Conservation (phyloP, 2,888 invertebrate species). For the Vanessa cardui region DNA sequence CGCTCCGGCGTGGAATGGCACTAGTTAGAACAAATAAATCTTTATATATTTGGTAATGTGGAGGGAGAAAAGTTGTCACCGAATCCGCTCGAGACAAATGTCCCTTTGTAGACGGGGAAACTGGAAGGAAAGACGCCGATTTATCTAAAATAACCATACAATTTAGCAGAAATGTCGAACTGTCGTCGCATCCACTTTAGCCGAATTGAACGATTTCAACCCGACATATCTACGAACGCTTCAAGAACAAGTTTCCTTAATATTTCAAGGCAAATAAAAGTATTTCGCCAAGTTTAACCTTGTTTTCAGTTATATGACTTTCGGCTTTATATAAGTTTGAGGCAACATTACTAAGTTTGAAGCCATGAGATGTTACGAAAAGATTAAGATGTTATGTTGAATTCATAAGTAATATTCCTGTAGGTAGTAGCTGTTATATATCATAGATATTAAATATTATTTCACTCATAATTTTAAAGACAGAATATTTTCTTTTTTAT, state of each 20-base stretch:
- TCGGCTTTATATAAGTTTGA: slow-evolving; percentile 57
- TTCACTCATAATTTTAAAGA: background rate
- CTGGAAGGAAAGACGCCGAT: slow-evolving; percentile 71
- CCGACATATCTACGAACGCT: slow-evolving; percentile 76
- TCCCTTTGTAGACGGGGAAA: slow-evolving; percentile 73
- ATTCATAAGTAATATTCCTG: background rate
- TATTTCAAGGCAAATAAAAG: slow-evolving; percentile 67
- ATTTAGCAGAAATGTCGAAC: slow-evolving; percentile 75
- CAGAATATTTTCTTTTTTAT: background rate
- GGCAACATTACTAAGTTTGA: slow-evolving; percentile 10
- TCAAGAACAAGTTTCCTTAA: slow-evolving; percentile 68
- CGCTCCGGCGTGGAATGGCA: slow-evolving; percentile 35
- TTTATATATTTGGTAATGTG: slow-evolving; percentile 50
- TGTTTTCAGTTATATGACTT: slow-evolving; percentile 71
- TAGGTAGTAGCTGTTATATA: too few species aligned
- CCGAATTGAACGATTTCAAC: slow-evolving; percentile 77
- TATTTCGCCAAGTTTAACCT: slow-evolving; percentile 65
- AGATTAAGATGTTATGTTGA: background rate
- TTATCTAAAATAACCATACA: slow-evolving; percentile 80
- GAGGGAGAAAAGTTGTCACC: slow-evolving; percentile 64
- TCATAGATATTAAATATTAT: too few species aligned
- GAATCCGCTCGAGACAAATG: slow-evolving; percentile 74
- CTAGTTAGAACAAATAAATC: slow-evolving; percentile 48
- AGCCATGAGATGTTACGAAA: background rate
- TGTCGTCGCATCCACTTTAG: slow-evolving; percentile 75